A percentile compares a stretch with the other conserved stretches of the same genome.
Evolutionary conservation across 1,140 invertebrate genomes (phyloP).

Genomic region (Amphibalanus amphitrite): DNA sequence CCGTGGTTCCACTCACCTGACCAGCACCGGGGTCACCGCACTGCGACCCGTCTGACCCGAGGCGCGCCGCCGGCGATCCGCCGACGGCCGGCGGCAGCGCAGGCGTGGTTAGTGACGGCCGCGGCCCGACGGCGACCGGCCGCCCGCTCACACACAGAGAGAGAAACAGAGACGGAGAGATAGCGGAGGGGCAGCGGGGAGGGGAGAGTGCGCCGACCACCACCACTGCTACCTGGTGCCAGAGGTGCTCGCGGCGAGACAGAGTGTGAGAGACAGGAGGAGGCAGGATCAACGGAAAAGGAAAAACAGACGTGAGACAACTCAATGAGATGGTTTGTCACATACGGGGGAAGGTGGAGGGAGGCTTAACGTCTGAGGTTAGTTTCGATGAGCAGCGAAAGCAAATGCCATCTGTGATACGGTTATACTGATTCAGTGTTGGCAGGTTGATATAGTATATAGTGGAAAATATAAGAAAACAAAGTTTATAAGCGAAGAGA

Average conservation of each 20-base stretch:
- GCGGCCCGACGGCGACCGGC: too few species aligned
- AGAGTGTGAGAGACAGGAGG: background rate
- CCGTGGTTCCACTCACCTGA: background rate
- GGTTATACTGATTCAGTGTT: too few species aligned
- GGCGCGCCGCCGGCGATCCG: background rate
- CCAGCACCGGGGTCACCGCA: background rate
- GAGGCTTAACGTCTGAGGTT: too few species aligned
- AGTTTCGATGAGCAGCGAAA: too few species aligned
- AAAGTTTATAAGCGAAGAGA: too few species aligned
- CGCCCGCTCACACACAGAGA: background rate
- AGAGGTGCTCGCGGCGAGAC: background rate
- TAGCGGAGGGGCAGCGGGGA: conserved; percentile 4
- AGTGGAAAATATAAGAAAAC: too few species aligned
- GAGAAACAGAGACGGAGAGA: background rate
- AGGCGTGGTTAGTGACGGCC: background rate
- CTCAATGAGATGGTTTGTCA: background rate
- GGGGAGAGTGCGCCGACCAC: background rate
- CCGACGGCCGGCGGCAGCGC: too few species aligned
- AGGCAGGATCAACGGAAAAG: background rate
- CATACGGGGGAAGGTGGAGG: background rate
- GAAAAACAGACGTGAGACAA: background rate
- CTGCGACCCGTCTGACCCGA: too few species aligned
- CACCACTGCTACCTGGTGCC: background rate
- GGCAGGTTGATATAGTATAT: too few species aligned
- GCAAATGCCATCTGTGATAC: too few species aligned